Evolutionary conservation across 1,140 invertebrate genomes (phyloP).

Genomic region (Listronotus bonariensis): DNA sequence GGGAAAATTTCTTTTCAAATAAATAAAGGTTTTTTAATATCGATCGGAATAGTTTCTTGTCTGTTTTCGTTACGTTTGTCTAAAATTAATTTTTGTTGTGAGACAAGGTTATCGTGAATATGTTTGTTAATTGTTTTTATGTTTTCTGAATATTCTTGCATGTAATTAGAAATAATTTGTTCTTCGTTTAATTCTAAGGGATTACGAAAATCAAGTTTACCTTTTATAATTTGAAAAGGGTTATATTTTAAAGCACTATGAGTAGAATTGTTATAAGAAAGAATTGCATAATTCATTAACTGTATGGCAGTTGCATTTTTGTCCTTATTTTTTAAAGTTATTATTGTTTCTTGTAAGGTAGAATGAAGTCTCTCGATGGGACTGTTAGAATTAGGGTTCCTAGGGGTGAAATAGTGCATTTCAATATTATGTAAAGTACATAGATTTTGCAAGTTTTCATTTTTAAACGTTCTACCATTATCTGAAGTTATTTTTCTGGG

Average conservation of each 20-base stretch:
- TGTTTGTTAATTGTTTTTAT: constrained; percentile 3
- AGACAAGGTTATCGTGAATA: not conserved
- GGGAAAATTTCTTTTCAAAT: too few species aligned
- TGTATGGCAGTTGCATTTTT: not conserved
- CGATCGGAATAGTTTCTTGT: too few species aligned
- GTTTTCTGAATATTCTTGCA: not conserved
- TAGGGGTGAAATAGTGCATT: too few species aligned
- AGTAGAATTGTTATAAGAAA: constrained; percentile 16
- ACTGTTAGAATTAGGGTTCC: too few species aligned
- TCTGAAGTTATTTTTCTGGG: too few species aligned
- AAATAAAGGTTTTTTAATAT: too few species aligned
- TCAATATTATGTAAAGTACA: too few species aligned
- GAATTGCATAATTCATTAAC: constrained; percentile 13
- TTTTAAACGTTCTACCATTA: too few species aligned
- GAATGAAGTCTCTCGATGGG: too few species aligned
- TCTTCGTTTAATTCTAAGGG: constrained; percentile 8
- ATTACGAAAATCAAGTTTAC: constrained; percentile 1
- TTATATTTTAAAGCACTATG: constrained; percentile 13
- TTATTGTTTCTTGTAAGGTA: not conserved
- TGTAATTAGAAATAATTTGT: constrained; percentile 6
- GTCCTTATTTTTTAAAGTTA: constrained; percentile 2
- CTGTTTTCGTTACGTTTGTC: too few species aligned
- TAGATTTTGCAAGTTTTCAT: too few species aligned
- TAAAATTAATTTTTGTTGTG: too few species aligned
- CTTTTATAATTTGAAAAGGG: constrained; percentile 22